Conservation (phyloP, 1,140 invertebrate genomes). For the Pogonognathellus flavescens region DNA sequence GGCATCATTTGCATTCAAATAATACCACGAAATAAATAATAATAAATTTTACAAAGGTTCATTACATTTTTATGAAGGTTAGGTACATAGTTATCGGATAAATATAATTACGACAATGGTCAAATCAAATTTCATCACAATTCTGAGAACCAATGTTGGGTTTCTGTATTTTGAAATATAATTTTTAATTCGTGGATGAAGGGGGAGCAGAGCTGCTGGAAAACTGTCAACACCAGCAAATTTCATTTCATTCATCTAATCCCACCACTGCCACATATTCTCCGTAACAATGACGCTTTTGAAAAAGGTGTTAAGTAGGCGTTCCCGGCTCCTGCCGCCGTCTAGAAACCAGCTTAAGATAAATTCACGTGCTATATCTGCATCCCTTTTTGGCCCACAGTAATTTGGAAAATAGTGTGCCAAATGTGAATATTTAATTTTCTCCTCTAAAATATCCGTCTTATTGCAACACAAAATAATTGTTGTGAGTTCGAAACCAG, state of each 20-base stretch:
- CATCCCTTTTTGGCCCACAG: slow-evolving; percentile 98
- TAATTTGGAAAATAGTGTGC: slow-evolving; percentile 99
- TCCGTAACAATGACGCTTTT: slow-evolving; percentile 99
- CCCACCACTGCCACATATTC: slow-evolving; percentile 99
- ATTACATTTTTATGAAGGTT: too few species aligned
- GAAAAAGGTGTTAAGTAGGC: slow-evolving; percentile 99
- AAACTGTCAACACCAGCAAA: too few species aligned
- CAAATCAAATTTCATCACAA: too few species aligned
- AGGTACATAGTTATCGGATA: too few species aligned
- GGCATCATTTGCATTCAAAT: too few species aligned
- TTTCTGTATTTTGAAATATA: too few species aligned
- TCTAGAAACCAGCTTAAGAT: slow-evolving; percentile 99
- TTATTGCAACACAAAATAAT: slow-evolving; percentile 99
- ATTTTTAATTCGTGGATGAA: too few species aligned
- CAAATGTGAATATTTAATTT: slow-evolving; percentile 99
- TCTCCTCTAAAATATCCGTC: slow-evolving; percentile 99
- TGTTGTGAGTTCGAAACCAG: slow-evolving; percentile 99
- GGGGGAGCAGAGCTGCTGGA: too few species aligned
- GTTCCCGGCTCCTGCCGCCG: slow-evolving; percentile 99
- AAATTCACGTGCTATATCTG: slow-evolving; percentile 98
- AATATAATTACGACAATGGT: too few species aligned
- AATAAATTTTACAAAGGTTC: too few species aligned
- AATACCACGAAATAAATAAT: too few species aligned
- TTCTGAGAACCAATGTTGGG: too few species aligned
- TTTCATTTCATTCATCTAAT: slow-evolving; percentile 98